Base-by-base conservation (phyloP, 2,113 vertebrate species). In the Phrynosoma blainvillii region DNA sequence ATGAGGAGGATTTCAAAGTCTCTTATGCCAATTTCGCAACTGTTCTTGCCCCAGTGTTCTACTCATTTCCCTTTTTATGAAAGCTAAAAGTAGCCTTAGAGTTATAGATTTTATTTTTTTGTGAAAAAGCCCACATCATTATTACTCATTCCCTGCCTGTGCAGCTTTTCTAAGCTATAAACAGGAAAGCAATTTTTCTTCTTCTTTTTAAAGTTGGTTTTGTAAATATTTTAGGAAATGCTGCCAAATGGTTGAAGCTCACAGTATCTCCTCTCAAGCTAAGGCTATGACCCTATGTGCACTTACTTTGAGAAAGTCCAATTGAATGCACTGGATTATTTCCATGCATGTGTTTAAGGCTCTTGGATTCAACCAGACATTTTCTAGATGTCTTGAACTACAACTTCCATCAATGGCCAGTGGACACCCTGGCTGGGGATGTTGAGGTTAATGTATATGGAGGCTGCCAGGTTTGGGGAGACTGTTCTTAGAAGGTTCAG, bases 11-110 rank as follows among this genome's bases (percentile, higher is more conserved):
- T 84, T 88, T 84, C 82, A 70, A 21, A 40, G 81, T 78, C 62
- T 84, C 81, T 47, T 54, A 78, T 70, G 74, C 62, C 65, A 59
- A 78, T 88, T 88, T 78, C 74, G 32, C 87, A 88, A 88, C n/a
- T 30, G 8, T 42, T 65, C 86, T 77, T 65, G n/a, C 71, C 13
- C 59, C 71, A 52, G 54, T 54, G 42, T 42, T 56, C 30, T 20
- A 27, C n/a, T 78, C 81, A 88, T 88, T 88, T 88, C 87, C 87
- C 81, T 70, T 87, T 86, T 88, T 84, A 84, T 77, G 82, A 88
- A 78, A 84, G 52, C 75, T 36, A 78, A 88, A 56, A 88, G 87
- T 30, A 78, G 73, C 27, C 23, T 84, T 36, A 32, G 81, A 84
- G 56, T 84, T 82, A 88, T 78, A 84, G 74, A 52, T 65, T 75